phyloP scores from a whole-genome alignment of 1,140 invertebrate genomes.

The Aporrectodea caliginosa region DNA sequence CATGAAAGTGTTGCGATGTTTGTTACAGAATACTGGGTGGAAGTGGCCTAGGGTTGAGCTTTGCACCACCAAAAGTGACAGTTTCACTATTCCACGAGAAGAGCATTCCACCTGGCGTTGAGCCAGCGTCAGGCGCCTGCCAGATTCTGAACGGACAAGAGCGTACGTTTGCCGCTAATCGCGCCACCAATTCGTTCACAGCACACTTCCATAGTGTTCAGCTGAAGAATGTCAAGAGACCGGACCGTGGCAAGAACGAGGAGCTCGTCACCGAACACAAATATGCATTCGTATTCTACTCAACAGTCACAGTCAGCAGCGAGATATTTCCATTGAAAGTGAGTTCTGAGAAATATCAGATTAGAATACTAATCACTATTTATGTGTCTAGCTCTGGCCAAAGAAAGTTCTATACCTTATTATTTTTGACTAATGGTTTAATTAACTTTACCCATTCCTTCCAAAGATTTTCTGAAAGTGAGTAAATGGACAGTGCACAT shows the following conservation, averaged over 20 bases:
- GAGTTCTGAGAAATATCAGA: no score
- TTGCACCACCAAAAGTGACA: conserved; percentile 15
- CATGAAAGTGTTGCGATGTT: no score
- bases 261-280: conserved; percentile 19
- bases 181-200: background rate
- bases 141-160: conserved; percentile 12
- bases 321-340: conserved; percentile 10
- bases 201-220: conserved; percentile 16
- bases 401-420: no score
- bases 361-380: no score
- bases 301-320: conserved; percentile 10
- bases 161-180: conserved; percentile 1
- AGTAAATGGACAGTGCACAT: no score
- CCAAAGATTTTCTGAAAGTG: no score
- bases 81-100: conserved; percentile 19
- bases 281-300: conserved; percentile 17
- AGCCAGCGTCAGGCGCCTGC: background rate
- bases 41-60: conserved; percentile 11
- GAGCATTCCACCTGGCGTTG: conserved; percentile 3
- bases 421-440: no score
- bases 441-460: no score
- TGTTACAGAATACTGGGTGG: conserved; percentile 9
- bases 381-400: no score
- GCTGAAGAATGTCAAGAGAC: conserved; percentile 18
- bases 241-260: conserved; percentile 9